Evolutionary conservation across 2,888 invertebrate genomes (phyloP), one percentile per base, ranked within the genome.

Genomic region (Tiliacea citrago): DNA sequence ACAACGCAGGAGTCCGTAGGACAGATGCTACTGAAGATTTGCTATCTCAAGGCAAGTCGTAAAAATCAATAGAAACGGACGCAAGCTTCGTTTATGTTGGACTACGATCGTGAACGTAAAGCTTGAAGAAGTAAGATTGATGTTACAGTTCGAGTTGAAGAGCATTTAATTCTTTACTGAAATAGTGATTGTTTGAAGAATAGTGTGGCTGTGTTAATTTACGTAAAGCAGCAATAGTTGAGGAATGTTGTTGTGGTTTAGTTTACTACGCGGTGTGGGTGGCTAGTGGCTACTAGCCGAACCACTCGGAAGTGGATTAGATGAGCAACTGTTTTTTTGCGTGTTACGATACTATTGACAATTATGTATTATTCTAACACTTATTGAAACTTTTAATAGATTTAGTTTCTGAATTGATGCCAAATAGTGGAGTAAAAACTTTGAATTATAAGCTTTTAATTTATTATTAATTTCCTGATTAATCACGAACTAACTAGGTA

Each of bases 231-330:
- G 76, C 67, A 63, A 68, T 67, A 70, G 86, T 86, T 83, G 81
- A 87, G 83, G 88, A 89, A 90, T 89, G 91, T 90, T 91, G 91
- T 91, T 89, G 89, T 89, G 90, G 89, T 90, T 88, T 80, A 87
- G 89, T 92, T 91, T 91, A 92, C 91, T 92, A 92, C 88, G 86
- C 72, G 75, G 88, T 74, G 94, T 91, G 92, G 91, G 92, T 87
- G 82, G 66, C 49, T 60, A 6, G 73, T 29, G 72, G 57, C 72
- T 49, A 24, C 47, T 16, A 65, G 85, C 58, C 53, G 62, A 79
- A 77, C 79, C 78, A 86, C 87, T 90, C 91, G 91, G 92, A 92
- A 92, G 90, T 89, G 89, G 88, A 90, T 92, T 90, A 88, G 79
- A 86, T 86, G 88, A 86, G 85, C 82, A 88, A 88, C 89, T 89